A percentile compares a stretch with the other conserved stretches of the same genome.
These are phyloP conservation scores for Thelaira solivaga DNA, from an alignment of 2,888 invertebrate species.

Conservation along the genomic window DNA sequence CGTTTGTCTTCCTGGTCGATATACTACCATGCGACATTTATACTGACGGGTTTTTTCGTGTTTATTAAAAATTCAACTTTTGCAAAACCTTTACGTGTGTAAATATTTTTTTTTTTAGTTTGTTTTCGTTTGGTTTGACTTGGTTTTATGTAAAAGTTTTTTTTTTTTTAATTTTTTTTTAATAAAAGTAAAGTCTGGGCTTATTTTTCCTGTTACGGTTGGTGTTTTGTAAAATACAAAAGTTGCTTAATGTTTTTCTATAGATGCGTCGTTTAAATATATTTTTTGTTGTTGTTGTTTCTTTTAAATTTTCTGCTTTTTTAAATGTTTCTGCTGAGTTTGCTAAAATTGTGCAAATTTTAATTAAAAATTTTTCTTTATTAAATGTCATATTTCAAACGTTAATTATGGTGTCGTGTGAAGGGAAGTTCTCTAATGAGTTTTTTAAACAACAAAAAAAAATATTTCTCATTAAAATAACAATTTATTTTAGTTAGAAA, in stretches of 20 bases:
- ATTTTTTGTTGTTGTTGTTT: background rate
- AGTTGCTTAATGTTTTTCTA: conserved; percentile 10
- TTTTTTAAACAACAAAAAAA: background rate
- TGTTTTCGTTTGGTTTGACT: background rate
- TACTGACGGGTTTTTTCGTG: background rate
- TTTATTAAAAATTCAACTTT: background rate
- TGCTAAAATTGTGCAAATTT: conserved; percentile 32
- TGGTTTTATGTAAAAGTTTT: background rate
- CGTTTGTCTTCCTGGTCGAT: background rate
- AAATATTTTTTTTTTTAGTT: background rate
- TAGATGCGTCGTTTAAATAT: conserved; percentile 1
- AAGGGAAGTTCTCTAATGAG: background rate
- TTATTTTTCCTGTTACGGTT: background rate
- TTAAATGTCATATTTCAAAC: conserved; percentile 21
- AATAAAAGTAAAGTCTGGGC: conserved; percentile 8
- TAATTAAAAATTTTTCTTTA: conserved; percentile 48
- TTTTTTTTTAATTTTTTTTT: too few species aligned
- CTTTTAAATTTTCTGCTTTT: conserved; percentile 16
- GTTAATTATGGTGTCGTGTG: background rate
- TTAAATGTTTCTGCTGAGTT: conserved; percentile 44
- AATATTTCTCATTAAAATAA: too few species aligned
- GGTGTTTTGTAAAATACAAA: conserved; percentile 29
- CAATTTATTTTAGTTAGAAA: background rate
- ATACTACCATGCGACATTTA: background rate
- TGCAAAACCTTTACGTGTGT: background rate